A percentile compares a stretch with the other conserved stretches of the same genome.
Conservation (phyloP, 2,113 vertebrate species). For the Plestiodon gilberti region DNA sequence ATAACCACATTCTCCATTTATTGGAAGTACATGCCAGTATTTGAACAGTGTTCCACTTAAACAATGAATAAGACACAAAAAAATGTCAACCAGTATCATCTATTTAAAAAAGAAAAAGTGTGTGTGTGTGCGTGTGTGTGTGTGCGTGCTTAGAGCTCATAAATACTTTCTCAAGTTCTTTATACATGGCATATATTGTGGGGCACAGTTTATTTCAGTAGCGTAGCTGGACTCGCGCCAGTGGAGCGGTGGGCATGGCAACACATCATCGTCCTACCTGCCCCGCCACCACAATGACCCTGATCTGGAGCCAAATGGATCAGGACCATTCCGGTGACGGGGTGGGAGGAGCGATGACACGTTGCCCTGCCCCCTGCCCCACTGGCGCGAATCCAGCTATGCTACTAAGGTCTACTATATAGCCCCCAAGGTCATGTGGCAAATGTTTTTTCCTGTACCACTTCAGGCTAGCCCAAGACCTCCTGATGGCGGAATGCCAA, state of each 20-base stretch:
- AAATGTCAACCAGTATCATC: slow-evolving; percentile 21
- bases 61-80: not conserved
- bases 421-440: not conserved
- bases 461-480: not conserved
- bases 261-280: no score
- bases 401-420: no score
- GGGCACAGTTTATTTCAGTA: fast-evolving
- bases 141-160: slow-evolving; percentile 11
- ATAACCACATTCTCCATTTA: slow-evolving; percentile 22
- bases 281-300: no score
- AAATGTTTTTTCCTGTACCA: not conserved
- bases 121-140: no score
- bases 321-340: no score
- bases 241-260: no score
- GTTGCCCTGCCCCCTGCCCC: no score
- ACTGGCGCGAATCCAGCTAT: no score
- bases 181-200: not conserved
- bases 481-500: no score
- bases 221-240: no score
- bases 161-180: not conserved
- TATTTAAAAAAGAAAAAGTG: slow-evolving; percentile 39
- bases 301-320: no score
- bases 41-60: slow-evolving; percentile 10
- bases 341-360: no score
- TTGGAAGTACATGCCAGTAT: fast-evolving